Evolutionary conservation across 1,140 invertebrate genomes (phyloP).

Genomic region (Drosophila rufa): DNA sequence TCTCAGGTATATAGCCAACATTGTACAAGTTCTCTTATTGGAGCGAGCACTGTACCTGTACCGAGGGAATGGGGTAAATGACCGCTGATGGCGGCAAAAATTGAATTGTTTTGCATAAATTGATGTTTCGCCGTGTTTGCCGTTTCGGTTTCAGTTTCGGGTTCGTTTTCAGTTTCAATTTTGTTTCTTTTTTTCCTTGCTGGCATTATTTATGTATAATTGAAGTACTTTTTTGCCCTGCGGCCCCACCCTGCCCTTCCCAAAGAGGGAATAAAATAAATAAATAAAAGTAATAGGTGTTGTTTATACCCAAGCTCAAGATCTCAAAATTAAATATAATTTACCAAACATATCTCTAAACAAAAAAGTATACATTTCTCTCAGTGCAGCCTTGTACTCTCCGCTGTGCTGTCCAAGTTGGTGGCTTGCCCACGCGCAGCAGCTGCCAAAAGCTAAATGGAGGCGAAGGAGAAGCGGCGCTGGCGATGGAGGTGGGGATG

Average conservation of each 20-base stretch:
- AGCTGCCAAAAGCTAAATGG: conserved; percentile 28
- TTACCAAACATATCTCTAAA: neutral
- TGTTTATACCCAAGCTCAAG: too few species aligned
- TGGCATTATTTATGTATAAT: conserved; percentile 37
- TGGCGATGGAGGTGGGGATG: conserved; percentile 13
- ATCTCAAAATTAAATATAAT: too few species aligned
- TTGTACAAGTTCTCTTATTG: too few species aligned
- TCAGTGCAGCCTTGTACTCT: conserved; percentile 3
- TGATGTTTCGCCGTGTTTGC: conserved; percentile 54
- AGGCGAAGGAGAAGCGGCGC: conserved; percentile 25
- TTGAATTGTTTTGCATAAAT: conserved; percentile 81
- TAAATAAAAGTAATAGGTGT: too few species aligned
- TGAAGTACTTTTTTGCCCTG: conserved; percentile 19
- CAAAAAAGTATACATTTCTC: neutral
- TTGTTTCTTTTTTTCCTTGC: neutral
- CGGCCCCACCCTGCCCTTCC: neutral
- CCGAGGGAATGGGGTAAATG: conserved; percentile 60
- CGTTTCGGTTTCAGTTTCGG: conserved; percentile 5
- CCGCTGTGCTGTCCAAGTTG: neutral
- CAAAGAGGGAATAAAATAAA: neutral
- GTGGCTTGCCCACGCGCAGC: conserved; percentile 41
- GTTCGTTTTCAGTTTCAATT: conserved; percentile 14
- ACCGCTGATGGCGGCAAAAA: conserved; percentile 68
- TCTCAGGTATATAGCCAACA: neutral
- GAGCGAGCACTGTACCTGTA: neutral